Base-by-base conservation (phyloP, 2,888 invertebrate genomes). In the Sisyra nigra region DNA sequence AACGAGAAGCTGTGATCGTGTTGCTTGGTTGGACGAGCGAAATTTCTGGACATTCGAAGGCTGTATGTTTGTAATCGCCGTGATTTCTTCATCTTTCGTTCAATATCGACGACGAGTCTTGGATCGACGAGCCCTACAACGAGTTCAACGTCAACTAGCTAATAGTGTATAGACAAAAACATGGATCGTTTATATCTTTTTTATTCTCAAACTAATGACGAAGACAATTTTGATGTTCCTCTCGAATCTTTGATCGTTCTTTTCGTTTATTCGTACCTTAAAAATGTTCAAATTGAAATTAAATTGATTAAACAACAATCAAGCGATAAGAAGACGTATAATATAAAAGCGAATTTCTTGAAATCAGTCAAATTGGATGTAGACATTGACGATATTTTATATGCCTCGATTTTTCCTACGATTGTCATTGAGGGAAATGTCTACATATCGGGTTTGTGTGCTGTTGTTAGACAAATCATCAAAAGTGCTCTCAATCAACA, bases 1-100 rank as follows among this genome's bases (percentile, higher is more conserved):
- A 8, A 81, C 81, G 5, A 72, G 84, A 64, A 87, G 91, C 59
- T 92, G 92, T 66, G 86, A 87, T 55, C 72, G 76, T 57, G 83
- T 87, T 11, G 83, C 83, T 2, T 83, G 83, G 67, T 68, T 87
- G 41, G 89, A 91, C 56, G 85, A 88, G 57, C 71, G 77, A 47
- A 74, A 79, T 44, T 93, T 85, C 60, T 86, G 85, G 80, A 75
- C 80, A 51, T 87, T 88, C 56, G 79, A 86, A 55, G 72, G 74
- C 41, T 71, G 76, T 55, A 76, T 79, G 62, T 76, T 82, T 54
- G 61, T 74, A 1, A 55, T 76, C 29, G 76, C 80, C 2, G 55
- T 80, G 1, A 57, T 74, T 14, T 81, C 85, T 9, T 75, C 75
- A 40, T 54, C 73, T 33, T 68, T 74, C 45, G 80, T 81, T 0